Base-by-base conservation (phyloP, 2,888 invertebrate species). In the Ethmia dodecea region DNA sequence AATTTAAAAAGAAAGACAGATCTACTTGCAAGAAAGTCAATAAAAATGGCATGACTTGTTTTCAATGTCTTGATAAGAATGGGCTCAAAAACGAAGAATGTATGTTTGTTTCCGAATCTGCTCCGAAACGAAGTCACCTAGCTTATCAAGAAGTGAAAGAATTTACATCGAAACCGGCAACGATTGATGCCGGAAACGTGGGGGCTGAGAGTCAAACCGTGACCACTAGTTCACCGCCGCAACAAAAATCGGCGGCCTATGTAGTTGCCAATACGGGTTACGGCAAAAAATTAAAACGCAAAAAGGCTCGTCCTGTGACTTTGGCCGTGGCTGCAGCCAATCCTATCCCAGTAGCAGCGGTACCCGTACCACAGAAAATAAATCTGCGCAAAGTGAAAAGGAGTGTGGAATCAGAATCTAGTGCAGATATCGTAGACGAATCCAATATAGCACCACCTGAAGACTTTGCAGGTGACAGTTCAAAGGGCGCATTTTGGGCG, bases 31-130 rank as follows among this genome's bases (percentile, higher is more conserved):
- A 92, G 55, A 92, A 91, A 64, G 88, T 91, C 0, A 86, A 89
- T 42, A 91, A 91, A 55, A 91, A 92, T 48, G 91, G 92, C 25
- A 92, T 93, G 92, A 93, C 92, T 0, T 94, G 94, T 60, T 93
- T 89, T 62, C 88, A 91, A 48, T 94, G 94, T 60, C 73, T 89
- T 3, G 92, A 93, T 53, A 87, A 90, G 47, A 87, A 88, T 31
- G 93, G 93, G 1, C 79, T 90, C 31, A 90, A 91, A 63, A 90
- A 93, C 54, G 93, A 94, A 68, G 93, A 94, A 65, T 94, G 94
- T 60, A 92, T 93, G 90, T 93, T 89, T 68, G 88, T 92, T 5
- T 91, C 91, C 1, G 91, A 91, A 51, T 90, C 90, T 1, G 89
- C 90, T 26, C 91, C 92, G 1, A 87, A 89, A 57, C 86, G 88